Percentiles rank a stretch among this genome's conserved stretches.
Conservation (phyloP, 2,888 invertebrate species). For the Drosophila barbarae region DNA sequence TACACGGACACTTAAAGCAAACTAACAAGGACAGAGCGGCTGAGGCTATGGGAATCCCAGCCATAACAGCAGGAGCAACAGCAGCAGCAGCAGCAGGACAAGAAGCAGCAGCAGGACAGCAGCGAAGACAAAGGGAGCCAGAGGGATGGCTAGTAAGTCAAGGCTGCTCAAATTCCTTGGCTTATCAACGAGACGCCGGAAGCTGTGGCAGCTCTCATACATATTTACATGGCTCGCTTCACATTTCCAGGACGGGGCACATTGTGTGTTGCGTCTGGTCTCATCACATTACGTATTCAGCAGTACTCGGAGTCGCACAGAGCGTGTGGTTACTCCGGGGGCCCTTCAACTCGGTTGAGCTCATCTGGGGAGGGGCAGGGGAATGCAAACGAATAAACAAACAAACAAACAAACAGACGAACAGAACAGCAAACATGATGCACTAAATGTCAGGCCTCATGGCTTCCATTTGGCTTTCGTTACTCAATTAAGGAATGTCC, state of each 20-base stretch:
- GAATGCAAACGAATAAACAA: slow-evolving; percentile 21
- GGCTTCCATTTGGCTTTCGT: slow-evolving; percentile 6
- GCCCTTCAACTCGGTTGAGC: background rate
- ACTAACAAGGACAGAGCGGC: slow-evolving; percentile 56
- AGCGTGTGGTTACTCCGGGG: slow-evolving; percentile 8
- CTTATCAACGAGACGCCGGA: slow-evolving; percentile 71
- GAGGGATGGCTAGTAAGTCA: slow-evolving; percentile 43
- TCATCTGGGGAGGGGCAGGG: slow-evolving; percentile 5
- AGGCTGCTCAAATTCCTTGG: slow-evolving; percentile 68
- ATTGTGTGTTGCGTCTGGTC: slow-evolving; percentile 37
- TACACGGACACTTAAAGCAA: slow-evolving; percentile 61
- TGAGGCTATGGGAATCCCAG: slow-evolving; percentile 2
- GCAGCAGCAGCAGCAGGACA: slow-evolving; percentile 10
- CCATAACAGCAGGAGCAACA: slow-evolving; percentile 3
- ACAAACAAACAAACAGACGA: slow-evolving; percentile 32
- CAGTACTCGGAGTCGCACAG: slow-evolving; percentile 34
- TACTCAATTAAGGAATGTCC: slow-evolving; percentile 20
- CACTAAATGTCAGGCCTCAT: slow-evolving; percentile 8
- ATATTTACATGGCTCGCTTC: slow-evolving; percentile 65
- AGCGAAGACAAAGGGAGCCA: slow-evolving; percentile 1
- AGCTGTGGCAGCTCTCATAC: slow-evolving; percentile 69
- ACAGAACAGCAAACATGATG: slow-evolving; percentile 14
- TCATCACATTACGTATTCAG: slow-evolving; percentile 72
- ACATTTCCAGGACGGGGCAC: slow-evolving; percentile 27
- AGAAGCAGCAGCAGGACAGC: background rate